Evolutionary conservation across 2,888 invertebrate species (phyloP).

Genomic region (Synergus itoensis): DNA sequence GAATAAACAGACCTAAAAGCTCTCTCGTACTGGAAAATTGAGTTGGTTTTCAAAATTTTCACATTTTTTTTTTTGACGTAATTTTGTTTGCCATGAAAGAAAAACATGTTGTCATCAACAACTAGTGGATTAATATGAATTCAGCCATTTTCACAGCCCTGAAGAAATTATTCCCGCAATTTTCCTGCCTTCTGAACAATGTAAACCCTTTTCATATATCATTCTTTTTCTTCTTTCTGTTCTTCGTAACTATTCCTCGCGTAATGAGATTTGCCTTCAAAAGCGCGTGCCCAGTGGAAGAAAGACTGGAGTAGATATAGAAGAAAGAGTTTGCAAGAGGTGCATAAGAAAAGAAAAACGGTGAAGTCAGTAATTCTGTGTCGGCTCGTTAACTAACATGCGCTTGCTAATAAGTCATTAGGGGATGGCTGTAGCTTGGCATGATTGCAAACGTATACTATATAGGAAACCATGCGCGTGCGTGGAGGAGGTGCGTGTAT

Average conservation of each 20-base stretch:
- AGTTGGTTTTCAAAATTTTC: background rate
- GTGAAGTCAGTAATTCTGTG: conserved; percentile 10
- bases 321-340: conserved; percentile 10
- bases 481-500: conserved; percentile 61
- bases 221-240: conserved; percentile 46
- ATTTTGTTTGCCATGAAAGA: no score
- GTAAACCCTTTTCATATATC: background rate
- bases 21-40: background rate
- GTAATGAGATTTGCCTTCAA: conserved; percentile 36
- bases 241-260: conserved; percentile 45
- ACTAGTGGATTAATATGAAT: no score
- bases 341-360: conserved; percentile 32
- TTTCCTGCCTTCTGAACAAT: background rate
- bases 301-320: background rate
- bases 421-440: conserved; percentile 66
- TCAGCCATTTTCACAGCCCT: no score
- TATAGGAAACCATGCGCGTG: conserved; percentile 57
- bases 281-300: conserved; percentile 30
- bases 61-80: no score
- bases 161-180: no score
- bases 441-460: conserved; percentile 61
- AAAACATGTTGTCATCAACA: no score
- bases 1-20: background rate
- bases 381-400: conserved; percentile 69
- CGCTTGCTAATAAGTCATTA: conserved; percentile 76